Percentiles rank a stretch among this genome's conserved stretches.
These are phyloP conservation scores for Hemicordylus capensis DNA, from an alignment of 2,113 vertebrate genomes.

Conservation along the genomic window DNA sequence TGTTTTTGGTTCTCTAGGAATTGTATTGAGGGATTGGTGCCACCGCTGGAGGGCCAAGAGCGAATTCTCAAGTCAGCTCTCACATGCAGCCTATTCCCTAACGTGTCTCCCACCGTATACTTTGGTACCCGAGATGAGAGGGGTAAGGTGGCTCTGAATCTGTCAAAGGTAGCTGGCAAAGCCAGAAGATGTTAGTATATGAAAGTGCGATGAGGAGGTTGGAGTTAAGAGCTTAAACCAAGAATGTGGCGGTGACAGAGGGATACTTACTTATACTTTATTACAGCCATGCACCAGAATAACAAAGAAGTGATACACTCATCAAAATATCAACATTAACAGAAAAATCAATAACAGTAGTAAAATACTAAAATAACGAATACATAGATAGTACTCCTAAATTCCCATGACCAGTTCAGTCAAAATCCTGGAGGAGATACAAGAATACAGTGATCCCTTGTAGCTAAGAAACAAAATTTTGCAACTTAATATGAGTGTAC, in stretches of 20 bases:
- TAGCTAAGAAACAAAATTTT: no score
- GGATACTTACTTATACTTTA: not conserved
- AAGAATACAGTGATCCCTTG: no score
- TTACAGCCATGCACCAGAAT: no score
- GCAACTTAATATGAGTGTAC: no score
- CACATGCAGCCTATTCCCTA: slow-evolving; percentile 90
- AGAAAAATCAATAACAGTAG: no score
- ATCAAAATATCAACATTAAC: no score
- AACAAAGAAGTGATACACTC: no score
- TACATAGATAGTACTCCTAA: no score
- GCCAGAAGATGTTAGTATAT: not conserved
- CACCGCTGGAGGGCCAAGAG: slow-evolving; percentile 69
- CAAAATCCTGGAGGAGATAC: no score
- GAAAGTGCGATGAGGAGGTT: not conserved
- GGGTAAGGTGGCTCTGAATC: slow-evolving; percentile 76
- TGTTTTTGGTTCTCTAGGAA: slow-evolving; percentile 56
- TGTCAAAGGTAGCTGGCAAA: accelerated
- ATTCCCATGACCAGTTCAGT: no score
- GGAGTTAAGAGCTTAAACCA: no score
- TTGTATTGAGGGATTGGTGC: slow-evolving; percentile 74
- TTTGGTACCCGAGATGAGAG: slow-evolving; percentile 89
- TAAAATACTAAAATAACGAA: no score
- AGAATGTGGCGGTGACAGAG: not conserved
- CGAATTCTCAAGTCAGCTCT: slow-evolving; percentile 85
- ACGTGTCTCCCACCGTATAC: slow-evolving; percentile 89